phyloP scores from a whole-genome alignment of 92 coral and sea anemone species.

The Siderastrea radians region DNA sequence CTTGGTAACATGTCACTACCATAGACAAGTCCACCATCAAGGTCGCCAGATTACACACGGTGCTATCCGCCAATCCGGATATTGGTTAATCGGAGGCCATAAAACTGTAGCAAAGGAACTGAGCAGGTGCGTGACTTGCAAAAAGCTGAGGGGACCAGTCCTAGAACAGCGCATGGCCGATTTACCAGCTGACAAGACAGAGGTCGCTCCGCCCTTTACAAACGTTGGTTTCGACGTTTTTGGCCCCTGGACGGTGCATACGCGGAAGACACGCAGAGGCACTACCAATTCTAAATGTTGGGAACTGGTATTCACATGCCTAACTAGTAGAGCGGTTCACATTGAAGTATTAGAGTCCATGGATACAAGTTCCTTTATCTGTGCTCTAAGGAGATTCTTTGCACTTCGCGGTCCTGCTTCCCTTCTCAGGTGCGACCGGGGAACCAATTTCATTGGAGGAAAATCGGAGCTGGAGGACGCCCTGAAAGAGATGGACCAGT shows the following conservation, averaged over 20 bases:
- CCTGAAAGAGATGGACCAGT: conserved; percentile 14
- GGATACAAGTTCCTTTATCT: no score
- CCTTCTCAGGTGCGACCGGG: no score
- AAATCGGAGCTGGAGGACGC: conserved; percentile 30
- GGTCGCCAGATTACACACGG: conserved; percentile 55
- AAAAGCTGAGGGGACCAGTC: conserved; percentile 11
- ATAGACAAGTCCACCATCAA: conserved; percentile 58
- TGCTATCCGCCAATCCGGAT: conserved; percentile 42
- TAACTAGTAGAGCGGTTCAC: conserved; percentile 37
- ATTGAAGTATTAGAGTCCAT: no score
- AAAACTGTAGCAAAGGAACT: conserved; percentile 29
- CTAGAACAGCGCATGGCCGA: conserved; percentile 39
- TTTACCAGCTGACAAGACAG: conserved; percentile 26
- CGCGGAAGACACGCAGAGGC: conserved; percentile 37
- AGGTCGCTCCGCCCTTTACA: conserved; percentile 39
- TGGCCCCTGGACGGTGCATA: conserved; percentile 34
- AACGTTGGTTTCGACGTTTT: conserved; percentile 48
- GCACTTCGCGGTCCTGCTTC: no score
- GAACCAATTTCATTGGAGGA: conserved; percentile 1
- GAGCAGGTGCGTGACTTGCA: conserved; percentile 15
- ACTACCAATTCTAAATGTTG: conserved; percentile 25
- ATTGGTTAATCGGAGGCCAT: conserved; percentile 23
- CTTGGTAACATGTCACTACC: conserved; percentile 35
- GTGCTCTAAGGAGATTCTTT: no score
- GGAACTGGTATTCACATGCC: conserved; percentile 56